A percentile compares a stretch with the other conserved stretches of the same genome.
These are phyloP conservation scores for Phalangium opilio DNA, from an alignment of 2,888 invertebrate genomes.

Conservation along the genomic window DNA sequence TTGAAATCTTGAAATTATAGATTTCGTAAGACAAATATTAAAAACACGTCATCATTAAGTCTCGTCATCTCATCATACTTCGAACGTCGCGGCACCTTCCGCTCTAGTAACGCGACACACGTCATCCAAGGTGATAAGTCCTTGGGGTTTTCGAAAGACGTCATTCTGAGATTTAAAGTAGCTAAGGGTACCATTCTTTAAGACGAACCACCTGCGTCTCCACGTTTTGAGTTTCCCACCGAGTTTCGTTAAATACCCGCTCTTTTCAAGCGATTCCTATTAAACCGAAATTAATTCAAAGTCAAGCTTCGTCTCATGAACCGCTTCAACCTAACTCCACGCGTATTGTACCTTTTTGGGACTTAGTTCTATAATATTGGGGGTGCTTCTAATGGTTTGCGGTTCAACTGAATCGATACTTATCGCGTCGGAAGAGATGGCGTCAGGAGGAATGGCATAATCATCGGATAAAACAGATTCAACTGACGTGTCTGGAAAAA, in stretches of 20 bases:
- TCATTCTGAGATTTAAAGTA: conserved; percentile 69
- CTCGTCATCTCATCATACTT: no score
- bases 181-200: conserved; percentile 77
- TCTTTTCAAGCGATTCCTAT: conserved; percentile 26
- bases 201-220: conserved; percentile 91
- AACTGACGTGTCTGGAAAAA: conserved; percentile 43
- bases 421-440: conserved; percentile 56
- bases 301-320: no score
- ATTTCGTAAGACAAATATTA: no score
- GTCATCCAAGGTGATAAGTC: conserved; percentile 77
- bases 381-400: conserved; percentile 21
- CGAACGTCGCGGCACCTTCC: conserved; percentile 85
- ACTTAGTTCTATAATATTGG: conserved; percentile 24
- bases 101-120: conserved; percentile 83
- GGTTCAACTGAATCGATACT: conserved; percentile 48
- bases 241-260: conserved; percentile 70
- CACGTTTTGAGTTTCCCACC: conserved; percentile 94
- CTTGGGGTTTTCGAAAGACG: conserved; percentile 57
- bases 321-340: no score
- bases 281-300: no score
- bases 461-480: conserved; percentile 90
- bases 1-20: conserved; percentile 68
- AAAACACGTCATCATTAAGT: no score
- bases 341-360: conserved; percentile 20
- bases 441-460: conserved; percentile 91